Percentiles rank a stretch among this genome's conserved stretches.
Evolutionary conservation across 2,113 vertebrate species (phyloP).

Genomic region (Litocranius walleri): DNA sequence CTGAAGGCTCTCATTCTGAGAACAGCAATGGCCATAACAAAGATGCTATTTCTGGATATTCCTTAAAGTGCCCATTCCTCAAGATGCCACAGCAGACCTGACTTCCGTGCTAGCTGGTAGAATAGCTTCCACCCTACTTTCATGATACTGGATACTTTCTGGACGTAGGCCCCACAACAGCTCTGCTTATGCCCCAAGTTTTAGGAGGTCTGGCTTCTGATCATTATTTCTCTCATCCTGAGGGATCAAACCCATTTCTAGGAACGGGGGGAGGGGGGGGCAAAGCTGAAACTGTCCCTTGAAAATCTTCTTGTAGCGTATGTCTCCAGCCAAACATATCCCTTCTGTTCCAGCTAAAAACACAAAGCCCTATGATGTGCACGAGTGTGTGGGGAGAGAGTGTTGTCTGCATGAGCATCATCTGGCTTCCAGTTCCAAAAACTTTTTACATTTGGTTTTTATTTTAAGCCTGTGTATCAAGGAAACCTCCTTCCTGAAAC

Average conservation of each 20-base stretch:
- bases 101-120: background rate
- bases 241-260: background rate
- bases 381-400: background rate
- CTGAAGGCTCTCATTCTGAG: background rate
- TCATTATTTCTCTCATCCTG: constrained; percentile 1
- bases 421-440: background rate
- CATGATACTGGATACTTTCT: background rate
- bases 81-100: background rate
- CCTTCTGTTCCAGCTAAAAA: background rate
- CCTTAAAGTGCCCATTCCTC: background rate
- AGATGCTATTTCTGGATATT: background rate
- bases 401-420: background rate
- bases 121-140: background rate
- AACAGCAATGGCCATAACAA: background rate
- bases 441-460: constrained; percentile 38
- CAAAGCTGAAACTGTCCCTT: background rate
- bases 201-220: background rate
- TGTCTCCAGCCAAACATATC: background rate
- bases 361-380: background rate
- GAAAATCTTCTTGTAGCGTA: background rate
- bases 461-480: constrained; percentile 54
- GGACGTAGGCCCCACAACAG: background rate
- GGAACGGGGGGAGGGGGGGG: background rate
- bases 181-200: background rate
- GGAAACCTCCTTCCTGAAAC: constrained; percentile 56